Percentiles rank a stretch among this genome's conserved stretches.
phyloP scores from a whole-genome alignment of 2,113 vertebrate species.

The Callipepla squamata region DNA sequence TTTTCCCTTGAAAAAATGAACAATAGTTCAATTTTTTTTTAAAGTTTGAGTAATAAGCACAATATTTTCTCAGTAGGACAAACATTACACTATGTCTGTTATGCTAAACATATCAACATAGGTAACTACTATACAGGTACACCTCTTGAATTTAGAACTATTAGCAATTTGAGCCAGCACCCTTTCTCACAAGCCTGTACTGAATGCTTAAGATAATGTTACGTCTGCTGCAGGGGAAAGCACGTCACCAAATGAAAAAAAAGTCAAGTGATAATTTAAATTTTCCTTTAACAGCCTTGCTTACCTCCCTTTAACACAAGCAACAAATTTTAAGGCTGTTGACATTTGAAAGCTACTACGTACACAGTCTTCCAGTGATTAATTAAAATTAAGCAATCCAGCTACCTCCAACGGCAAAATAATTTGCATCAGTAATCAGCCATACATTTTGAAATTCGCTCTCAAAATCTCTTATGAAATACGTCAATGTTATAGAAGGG shows the following conservation, averaged over 20 bases:
- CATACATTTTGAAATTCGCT: not conserved
- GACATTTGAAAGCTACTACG: not conserved
- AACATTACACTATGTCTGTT: not conserved
- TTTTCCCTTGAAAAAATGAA: not conserved
- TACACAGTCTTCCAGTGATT: not conserved
- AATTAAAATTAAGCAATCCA: not conserved
- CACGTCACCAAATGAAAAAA: not conserved
- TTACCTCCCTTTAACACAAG: not conserved
- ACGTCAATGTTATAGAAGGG: not conserved
- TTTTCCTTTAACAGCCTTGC: not conserved
- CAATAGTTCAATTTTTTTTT: not conserved
- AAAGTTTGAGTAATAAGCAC: not conserved
- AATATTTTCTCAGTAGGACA: not conserved
- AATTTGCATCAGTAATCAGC: not conserved
- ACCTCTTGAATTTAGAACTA: not conserved
- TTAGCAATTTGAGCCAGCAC: not conserved
- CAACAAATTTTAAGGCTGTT: not conserved
- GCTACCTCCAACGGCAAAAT: not conserved
- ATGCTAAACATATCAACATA: not conserved
- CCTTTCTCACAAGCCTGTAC: not conserved
- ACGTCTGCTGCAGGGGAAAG: not conserved
- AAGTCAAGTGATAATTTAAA: rapidly evolving
- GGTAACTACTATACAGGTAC: not conserved
- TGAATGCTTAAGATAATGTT: not conserved
- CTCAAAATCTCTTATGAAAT: not conserved